These are phyloP conservation scores for Camponotus floridanus DNA, from an alignment of 1,140 invertebrate species.

Conservation along the genomic window DNA sequence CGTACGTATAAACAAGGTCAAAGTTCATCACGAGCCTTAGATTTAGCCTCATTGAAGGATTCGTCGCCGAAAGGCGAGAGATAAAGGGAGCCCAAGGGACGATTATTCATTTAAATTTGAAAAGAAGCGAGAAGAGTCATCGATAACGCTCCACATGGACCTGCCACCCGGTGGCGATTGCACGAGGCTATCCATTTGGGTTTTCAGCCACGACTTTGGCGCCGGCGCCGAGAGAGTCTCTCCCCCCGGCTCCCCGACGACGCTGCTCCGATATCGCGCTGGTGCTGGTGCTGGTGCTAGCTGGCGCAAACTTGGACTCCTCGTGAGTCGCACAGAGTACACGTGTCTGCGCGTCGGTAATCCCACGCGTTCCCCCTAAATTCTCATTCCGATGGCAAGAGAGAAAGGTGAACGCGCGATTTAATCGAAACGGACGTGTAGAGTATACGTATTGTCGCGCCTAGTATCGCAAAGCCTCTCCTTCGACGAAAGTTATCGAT, in stretches of 20 bases:
- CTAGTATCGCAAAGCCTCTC: neutral
- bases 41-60: too few species aligned
- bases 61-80: too few species aligned
- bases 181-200: neutral
- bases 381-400: constrained; percentile 24
- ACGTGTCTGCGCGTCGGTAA: constrained; percentile 17
- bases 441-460: neutral
- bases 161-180: neutral
- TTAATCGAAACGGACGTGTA: neutral
- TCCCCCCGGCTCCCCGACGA: neutral
- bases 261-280: neutral
- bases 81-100: too few species aligned
- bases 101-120: too few species aligned
- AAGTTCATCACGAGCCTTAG: too few species aligned
- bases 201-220: neutral
- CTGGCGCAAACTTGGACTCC: neutral
- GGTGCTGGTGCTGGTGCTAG: too few species aligned
- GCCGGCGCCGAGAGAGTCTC: neutral
- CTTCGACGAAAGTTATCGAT: constrained; percentile 47
- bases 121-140: neutral
- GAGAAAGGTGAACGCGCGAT: neutral
- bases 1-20: too few species aligned
- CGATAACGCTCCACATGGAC: neutral
- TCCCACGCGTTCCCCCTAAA: constrained; percentile 1
- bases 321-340: neutral